phyloP scores from a whole-genome alignment of 2,113 vertebrate species.

The Brachirus orientalis region DNA sequence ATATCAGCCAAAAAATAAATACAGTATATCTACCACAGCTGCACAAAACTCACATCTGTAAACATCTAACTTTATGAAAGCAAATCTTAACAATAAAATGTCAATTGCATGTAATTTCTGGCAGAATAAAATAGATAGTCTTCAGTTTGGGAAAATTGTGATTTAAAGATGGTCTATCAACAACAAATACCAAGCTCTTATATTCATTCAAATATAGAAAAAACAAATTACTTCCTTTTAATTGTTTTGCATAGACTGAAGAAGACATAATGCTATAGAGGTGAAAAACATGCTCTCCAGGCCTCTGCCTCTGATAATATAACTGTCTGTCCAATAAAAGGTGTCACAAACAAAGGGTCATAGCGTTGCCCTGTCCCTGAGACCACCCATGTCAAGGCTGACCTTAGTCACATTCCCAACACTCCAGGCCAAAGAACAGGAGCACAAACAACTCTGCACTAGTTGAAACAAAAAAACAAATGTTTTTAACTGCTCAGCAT shows the following conservation, averaged over 20 bases:
- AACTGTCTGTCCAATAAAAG: constrained; percentile 27
- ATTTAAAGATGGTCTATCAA: too few species aligned
- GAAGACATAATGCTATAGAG: constrained; percentile 3
- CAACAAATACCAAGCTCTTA: too few species aligned
- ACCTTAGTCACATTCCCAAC: constrained; percentile 33
- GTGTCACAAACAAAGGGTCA: constrained; percentile 18
- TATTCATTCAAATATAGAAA: too few species aligned
- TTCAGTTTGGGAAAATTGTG: too few species aligned
- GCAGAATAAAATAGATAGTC: too few species aligned
- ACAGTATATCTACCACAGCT: too few species aligned
- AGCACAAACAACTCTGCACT: constrained; percentile 6
- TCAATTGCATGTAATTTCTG: too few species aligned
- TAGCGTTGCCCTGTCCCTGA: constrained; percentile 13
- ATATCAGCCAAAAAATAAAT: too few species aligned
- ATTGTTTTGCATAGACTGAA: constrained; percentile 10
- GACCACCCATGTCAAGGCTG: constrained; percentile 54
- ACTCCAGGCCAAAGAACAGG: constrained; percentile 39
- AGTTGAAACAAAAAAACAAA: neutral
- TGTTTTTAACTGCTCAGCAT: neutral
- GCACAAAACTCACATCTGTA: too few species aligned
- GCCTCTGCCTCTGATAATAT: constrained; percentile 23
- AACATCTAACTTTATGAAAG: too few species aligned
- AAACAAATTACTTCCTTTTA: too few species aligned
- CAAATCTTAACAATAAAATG: too few species aligned
- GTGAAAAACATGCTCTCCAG: constrained; percentile 12